Conservation (phyloP, 2,888 invertebrate species). For the Cephus nigrinus region DNA sequence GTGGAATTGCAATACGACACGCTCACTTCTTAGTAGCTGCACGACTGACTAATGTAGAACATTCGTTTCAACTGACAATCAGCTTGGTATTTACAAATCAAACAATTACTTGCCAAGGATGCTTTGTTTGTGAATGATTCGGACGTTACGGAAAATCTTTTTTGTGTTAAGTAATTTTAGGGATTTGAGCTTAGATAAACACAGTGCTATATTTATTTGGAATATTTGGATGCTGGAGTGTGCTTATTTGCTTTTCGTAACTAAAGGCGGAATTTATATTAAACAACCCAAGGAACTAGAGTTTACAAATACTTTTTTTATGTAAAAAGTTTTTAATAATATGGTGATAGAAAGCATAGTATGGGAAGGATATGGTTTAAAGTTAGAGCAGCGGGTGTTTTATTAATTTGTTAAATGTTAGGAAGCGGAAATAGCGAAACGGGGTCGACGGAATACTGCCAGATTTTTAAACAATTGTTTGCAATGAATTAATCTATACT, state of each 20-base stretch:
- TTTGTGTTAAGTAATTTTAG: background rate
- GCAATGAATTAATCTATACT: background rate
- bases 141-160: background rate
- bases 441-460: background rate
- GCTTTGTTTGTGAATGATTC: background rate
- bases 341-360: background rate
- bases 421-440: background rate
- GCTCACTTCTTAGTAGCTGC: slow-evolving; percentile 18
- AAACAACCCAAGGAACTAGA: background rate
- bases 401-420: background rate
- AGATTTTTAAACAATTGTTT: too few relatives aligned
- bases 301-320: background rate
- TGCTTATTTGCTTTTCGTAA: background rate
- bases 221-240: background rate
- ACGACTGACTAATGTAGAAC: slow-evolving; percentile 23
- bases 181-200: background rate
- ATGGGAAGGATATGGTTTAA: background rate
- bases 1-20: background rate
- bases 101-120: background rate
- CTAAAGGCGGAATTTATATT: background rate
- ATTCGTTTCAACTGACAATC: slow-evolving; percentile 3
- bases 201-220: background rate
- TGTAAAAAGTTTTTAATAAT: background rate
- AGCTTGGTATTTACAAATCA: slow-evolving; percentile 3
- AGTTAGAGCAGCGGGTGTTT: background rate